Evolutionary conservation across 2,888 invertebrate genomes (phyloP), one percentile per base, ranked within the genome.

Genomic region (Philopedon plagiatum): DNA sequence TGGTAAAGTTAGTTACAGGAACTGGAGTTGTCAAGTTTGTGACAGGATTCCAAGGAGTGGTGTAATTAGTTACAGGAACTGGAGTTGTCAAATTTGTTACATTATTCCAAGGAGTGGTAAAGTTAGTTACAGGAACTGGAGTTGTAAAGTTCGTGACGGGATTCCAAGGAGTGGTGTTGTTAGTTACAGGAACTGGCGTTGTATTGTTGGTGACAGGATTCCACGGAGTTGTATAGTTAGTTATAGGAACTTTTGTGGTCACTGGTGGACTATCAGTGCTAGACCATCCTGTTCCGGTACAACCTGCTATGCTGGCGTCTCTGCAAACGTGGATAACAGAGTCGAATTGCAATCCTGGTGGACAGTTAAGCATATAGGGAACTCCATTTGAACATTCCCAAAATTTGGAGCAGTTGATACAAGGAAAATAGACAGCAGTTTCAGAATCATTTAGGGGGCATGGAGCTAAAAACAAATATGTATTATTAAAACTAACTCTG

Each of bases 351-450:
- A 70, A 51, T 39, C 39, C 26, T 15, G 58, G 0, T 18, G 70
- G 64, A 29, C 70, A 70, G 7, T 37, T n/a, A 19, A 70, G 58
- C 32, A 70, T 49, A 49, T 64, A 64, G 5, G 70, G 58, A 5
- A 13, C 29, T 23, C 70, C 70, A 23, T 70, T 49, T 32, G 70
- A 70, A 21, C 70, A 70, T 58, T 70, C 49, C 70, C 70, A 70
- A 37, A 70, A 70, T 37, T 37, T 70, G 2, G 58, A 49, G 29
- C 70, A 70, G 39, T 64, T 51, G 21, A 63, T 19, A 9, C 63
- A 63, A n/a, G 70, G 34, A 29, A 39, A 70, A 41, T 70, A 70
- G 0, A 51, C 51, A 18, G 70, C 9, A 21, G 1, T 5, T n/a
- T 0, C 8, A 0, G 39, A 37, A 8, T 70, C 70, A 8, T 3